Percentiles rank a stretch among this genome's conserved stretches.
phyloP scores from a whole-genome alignment of 1,140 invertebrate genomes.

The Ceratitis capitata region DNA sequence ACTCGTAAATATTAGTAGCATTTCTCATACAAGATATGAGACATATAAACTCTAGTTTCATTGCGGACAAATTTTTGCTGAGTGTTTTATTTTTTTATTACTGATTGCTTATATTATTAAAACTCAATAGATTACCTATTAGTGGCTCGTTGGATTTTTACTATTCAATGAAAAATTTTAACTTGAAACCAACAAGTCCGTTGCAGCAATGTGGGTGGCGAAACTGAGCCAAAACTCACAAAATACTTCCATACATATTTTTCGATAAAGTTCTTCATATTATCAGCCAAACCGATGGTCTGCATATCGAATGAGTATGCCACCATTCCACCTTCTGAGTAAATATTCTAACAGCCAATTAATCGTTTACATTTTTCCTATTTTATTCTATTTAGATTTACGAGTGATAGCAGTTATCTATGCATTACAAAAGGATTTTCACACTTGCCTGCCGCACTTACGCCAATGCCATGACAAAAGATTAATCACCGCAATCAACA shows the following conservation, averaged over 20 bases:
- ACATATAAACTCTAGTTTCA: no score
- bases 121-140: no score
- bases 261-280: neutral
- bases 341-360: neutral
- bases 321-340: neutral
- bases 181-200: no score
- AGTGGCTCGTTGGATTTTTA: no score
- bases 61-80: no score
- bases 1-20: no score
- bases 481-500: slow-evolving; percentile 30
- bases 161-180: no score
- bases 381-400: neutral
- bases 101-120: no score
- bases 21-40: no score
- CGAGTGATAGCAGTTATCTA: neutral
- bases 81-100: no score
- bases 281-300: neutral
- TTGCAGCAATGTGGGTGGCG: neutral
- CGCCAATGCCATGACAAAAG: slow-evolving; percentile 1
- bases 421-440: neutral
- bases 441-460: slow-evolving; percentile 8
- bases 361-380: neutral
- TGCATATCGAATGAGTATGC: neutral
- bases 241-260: no score
- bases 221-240: no score